Evolutionary conservation across 53 echinoderm and acorn worm species (phyloP), one percentile per base, ranked within the genome.

Genomic region (Hippasteria phrygiana): DNA sequence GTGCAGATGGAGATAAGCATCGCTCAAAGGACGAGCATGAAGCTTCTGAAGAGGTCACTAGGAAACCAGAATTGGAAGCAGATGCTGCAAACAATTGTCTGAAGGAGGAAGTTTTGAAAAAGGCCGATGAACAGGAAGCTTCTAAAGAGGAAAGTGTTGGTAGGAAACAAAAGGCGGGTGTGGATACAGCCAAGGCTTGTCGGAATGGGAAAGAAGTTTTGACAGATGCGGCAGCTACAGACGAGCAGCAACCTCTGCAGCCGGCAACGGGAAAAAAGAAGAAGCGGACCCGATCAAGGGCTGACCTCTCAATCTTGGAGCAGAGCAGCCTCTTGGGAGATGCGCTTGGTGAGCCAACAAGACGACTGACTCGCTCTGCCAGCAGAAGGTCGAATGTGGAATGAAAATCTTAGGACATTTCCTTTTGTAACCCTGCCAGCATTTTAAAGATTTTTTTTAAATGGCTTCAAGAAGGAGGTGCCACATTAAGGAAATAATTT

Each of bases 271-370:
- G 42, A 42, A 43, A 75, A 24, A 69, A 31, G 71, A 85, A 85
- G 65, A 42, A 71, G 48, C 20, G 16, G 12, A 50, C 22, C 5
- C 85, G 85, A 24, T 85, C 85, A 10, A 85, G 70, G 22, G 85
- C 51, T 8, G 85, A 85, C 11, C 70, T 85, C 22, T 85, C 85
- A 51, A 85, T 85, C 71, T 70, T 85, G 51, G 85, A 85, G 70
- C 85, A 85, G 50, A 71, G 71, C 71, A 51, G 46, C 85, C 85
- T 85, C 33, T 32, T 85, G 35, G 53, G 43, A 18, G 51, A 50
- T 39, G 70, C 35, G 6, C 50, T 39, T 5, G 70, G 70, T 5
- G 70, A 69, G 37, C 85, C 70, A 20, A 71, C 85, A 53, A 85
- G 71, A 53, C 70, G 85, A 48, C 36, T 85, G 24, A 85, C 85